These are phyloP conservation scores for Thalassarche chlororhynchos DNA, from an alignment of 2,113 vertebrate species.

Conservation along the genomic window DNA sequence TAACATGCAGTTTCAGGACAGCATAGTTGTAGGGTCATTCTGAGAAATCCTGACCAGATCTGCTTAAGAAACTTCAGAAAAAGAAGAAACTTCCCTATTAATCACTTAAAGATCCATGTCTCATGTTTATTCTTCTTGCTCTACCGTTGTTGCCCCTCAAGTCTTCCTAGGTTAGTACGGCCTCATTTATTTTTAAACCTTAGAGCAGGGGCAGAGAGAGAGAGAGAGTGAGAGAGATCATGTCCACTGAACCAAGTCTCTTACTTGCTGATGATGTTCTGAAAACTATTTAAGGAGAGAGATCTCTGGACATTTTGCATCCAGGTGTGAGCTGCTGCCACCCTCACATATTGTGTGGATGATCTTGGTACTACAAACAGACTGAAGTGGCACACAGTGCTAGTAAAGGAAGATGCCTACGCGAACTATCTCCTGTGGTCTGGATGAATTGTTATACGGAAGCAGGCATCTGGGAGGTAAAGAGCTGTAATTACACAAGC, in stretches of 20 bases:
- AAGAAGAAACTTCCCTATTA: not conserved
- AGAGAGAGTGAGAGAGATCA: not conserved
- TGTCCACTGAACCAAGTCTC: not conserved
- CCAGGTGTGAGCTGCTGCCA: not conserved
- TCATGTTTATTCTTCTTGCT: not conserved
- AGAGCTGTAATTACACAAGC: not conserved
- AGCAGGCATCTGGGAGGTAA: not conserved
- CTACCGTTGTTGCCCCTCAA: not conserved
- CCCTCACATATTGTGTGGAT: not conserved
- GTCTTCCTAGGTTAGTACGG: not conserved
- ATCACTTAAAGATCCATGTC: not conserved
- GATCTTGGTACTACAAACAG: not conserved
- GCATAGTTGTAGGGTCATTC: not conserved
- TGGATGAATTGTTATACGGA: not conserved
- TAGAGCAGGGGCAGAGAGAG: not conserved
- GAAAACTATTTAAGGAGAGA: not conserved
- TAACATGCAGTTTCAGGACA: not conserved
- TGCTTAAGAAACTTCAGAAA: not conserved
- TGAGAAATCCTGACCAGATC: not conserved
- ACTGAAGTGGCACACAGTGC: not conserved
- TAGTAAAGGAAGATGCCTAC: not conserved
- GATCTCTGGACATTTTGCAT: not conserved
- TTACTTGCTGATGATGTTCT: not conserved
- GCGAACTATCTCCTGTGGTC: rapidly evolving
- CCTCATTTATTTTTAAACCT: not conserved